A percentile compares a stretch with the other conserved stretches of the same genome.
These are phyloP conservation scores for Bruchidius siliquastri DNA, from an alignment of 2,888 invertebrate species.

Conservation along the genomic window DNA sequence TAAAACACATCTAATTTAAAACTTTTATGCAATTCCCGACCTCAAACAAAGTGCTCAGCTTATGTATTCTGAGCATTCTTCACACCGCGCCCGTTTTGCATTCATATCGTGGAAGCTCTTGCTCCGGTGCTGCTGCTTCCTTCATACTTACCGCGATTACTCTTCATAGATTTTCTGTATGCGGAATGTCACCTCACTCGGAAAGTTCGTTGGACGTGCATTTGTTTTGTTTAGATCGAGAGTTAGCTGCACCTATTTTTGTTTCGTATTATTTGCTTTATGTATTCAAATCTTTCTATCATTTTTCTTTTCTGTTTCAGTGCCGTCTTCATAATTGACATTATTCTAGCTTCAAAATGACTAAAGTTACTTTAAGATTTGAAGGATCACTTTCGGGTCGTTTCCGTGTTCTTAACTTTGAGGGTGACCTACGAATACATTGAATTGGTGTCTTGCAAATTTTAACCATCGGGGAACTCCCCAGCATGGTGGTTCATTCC, in stretches of 20 bases:
- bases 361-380: no score
- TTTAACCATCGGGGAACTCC: no score
- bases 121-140: background rate
- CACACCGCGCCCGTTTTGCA: background rate
- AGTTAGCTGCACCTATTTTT: background rate
- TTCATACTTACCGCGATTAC: background rate
- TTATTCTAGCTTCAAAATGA: no score
- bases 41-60: constrained; percentile 1
- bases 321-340: no score
- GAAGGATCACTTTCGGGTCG: no score
- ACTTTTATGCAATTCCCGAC: constrained; percentile 3
- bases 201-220: background rate
- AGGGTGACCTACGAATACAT: no score
- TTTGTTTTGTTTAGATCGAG: background rate
- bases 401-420: no score
- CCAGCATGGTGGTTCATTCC: no score
- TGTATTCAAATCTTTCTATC: no score
- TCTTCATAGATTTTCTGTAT: background rate
- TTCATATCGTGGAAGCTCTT: background rate
- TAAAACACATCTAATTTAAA: constrained; percentile 4
- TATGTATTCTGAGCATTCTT: background rate
- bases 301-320: no score
- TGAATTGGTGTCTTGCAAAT: no score
- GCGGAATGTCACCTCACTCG: background rate
- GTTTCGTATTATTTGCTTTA: background rate